Evolutionary conservation across 2,888 invertebrate species (phyloP).

Genomic region (Drosophila rubida): DNA sequence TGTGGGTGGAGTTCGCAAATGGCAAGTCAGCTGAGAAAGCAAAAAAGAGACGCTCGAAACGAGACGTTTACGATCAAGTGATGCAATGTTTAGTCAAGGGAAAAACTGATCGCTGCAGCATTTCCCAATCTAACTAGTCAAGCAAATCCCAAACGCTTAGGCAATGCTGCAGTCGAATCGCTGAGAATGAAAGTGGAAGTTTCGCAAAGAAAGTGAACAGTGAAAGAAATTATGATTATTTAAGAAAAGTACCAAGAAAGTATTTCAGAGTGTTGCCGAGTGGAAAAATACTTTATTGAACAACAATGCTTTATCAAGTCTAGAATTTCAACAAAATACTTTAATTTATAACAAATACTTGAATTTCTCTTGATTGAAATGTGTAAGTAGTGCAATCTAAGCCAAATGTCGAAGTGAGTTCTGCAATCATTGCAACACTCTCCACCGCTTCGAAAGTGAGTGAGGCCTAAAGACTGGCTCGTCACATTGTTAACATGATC

Average conservation of each 20-base stretch:
- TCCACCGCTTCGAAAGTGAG: neutral
- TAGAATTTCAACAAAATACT: no score
- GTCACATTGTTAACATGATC: constrained; percentile 8
- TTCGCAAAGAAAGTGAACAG: no score
- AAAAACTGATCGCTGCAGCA: constrained; percentile 15
- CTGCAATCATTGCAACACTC: neutral
- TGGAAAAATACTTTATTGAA: no score
- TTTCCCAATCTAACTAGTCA: constrained; percentile 21
- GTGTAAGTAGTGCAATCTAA: no score
- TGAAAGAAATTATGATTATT: no score
- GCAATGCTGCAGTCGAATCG: no score
- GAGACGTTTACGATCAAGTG: constrained; percentile 10
- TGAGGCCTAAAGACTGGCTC: neutral
- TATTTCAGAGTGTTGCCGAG: no score
- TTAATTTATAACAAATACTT: no score
- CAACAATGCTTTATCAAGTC: no score
- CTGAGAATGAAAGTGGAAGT: neutral
- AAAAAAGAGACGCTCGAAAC: neutral
- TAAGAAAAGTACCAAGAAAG: no score
- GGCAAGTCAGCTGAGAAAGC: constrained; percentile 11
- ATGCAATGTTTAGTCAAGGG: constrained; percentile 30
- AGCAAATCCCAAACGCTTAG: constrained; percentile 6
- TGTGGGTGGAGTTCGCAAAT: constrained; percentile 25
- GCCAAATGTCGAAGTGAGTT: neutral
- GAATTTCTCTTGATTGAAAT: no score